phyloP scores from a whole-genome alignment of 2,888 invertebrate species.

The Andrena praecox region DNA sequence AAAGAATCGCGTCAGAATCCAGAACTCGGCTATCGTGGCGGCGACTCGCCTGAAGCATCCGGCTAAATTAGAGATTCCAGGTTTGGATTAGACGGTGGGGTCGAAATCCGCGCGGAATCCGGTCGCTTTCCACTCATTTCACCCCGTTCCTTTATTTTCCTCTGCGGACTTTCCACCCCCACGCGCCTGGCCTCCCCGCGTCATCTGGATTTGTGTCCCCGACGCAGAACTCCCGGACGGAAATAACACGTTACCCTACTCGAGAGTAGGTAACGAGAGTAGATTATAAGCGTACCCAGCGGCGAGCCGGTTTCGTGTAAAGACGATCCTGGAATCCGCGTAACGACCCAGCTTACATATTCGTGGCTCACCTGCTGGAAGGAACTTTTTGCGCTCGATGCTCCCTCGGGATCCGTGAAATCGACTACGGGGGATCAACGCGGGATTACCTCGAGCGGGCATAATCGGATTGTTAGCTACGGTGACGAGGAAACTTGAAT shows the following conservation, averaged over 20 bases:
- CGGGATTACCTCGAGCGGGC: background rate
- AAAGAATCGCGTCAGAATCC: constrained; percentile 50
- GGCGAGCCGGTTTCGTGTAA: background rate
- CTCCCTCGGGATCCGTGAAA: background rate
- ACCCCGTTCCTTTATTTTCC: background rate
- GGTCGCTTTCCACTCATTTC: constrained; percentile 42
- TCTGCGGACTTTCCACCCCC: background rate
- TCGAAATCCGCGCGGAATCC: constrained; percentile 54
- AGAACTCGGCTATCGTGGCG: constrained; percentile 17
- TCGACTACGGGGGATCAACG: background rate
- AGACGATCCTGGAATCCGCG: background rate
- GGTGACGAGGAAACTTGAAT: background rate
- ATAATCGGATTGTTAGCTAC: background rate
- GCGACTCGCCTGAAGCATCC: constrained; percentile 39
- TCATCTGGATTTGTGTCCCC: constrained; percentile 50
- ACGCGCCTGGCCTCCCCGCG: background rate
- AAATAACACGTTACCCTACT: constrained; percentile 33
- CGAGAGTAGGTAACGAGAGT: background rate
- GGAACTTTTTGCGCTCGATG: background rate
- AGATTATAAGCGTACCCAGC: constrained; percentile 23
- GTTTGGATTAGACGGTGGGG: constrained; percentile 52
- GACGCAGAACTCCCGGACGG: constrained; percentile 29
- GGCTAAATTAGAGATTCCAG: constrained; percentile 68
- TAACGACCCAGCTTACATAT: background rate
- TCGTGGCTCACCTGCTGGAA: background rate